Evolutionary conservation across 2,888 invertebrate genomes (phyloP).

Genomic region (Eurois occulta): DNA sequence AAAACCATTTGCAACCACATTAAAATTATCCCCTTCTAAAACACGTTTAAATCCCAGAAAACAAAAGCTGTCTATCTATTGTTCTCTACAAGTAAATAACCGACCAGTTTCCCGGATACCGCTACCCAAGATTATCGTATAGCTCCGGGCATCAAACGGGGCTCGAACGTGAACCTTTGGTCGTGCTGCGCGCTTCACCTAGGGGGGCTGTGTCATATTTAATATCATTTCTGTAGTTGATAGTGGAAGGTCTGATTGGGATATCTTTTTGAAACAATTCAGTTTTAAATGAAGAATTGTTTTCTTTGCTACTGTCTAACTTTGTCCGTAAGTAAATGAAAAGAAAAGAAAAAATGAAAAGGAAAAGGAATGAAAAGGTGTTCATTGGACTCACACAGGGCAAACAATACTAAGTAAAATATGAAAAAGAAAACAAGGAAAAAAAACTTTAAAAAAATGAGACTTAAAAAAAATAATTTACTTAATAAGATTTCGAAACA

Average conservation of each 20-base stretch:
- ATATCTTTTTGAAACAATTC: constrained; percentile 3
- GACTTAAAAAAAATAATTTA: background rate
- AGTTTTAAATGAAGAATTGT: background rate
- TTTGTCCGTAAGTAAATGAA: background rate
- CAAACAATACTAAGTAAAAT: too few relatives aligned
- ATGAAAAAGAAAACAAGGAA: too few relatives aligned
- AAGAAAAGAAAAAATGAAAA: too few relatives aligned
- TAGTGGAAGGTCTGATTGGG: constrained; percentile 3
- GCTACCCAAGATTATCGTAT: constrained; percentile 62
- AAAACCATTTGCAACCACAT: background rate
- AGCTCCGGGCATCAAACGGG: constrained; percentile 59
- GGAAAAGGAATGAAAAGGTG: background rate
- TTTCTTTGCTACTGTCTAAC: background rate
- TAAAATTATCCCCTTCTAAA: background rate
- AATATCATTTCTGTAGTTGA: constrained; percentile 24
- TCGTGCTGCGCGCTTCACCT: constrained; percentile 46
- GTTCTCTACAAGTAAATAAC: constrained; percentile 27
- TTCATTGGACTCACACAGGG: background rate
- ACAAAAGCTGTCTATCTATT: constrained; percentile 34
- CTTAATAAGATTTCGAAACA: background rate
- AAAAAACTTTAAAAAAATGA: too few relatives aligned
- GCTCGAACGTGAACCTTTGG: constrained; percentile 45
- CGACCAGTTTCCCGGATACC: constrained; percentile 55
- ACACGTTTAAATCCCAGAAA: constrained; percentile 16
- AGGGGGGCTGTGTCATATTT: constrained; percentile 52